phyloP scores from a whole-genome alignment of 2,113 vertebrate species.

The Ceyx cyanopectus region DNA sequence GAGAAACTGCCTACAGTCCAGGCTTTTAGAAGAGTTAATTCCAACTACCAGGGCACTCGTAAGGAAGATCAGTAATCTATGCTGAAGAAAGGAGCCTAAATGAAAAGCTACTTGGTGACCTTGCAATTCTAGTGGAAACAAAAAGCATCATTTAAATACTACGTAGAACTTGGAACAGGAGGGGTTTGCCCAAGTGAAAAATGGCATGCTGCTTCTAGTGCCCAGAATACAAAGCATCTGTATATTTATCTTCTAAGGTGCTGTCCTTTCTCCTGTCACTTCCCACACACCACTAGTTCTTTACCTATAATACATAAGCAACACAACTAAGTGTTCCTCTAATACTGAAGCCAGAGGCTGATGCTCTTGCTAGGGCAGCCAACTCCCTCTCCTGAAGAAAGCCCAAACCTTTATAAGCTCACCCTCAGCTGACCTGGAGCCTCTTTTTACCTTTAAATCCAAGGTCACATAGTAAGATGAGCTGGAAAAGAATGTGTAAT shows the following conservation, averaged over 20 bases:
- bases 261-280: background rate
- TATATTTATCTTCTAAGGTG: background rate
- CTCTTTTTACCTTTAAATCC: constrained; percentile 45
- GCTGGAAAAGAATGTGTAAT: constrained; percentile 49
- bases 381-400: background rate
- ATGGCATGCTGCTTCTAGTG: background rate
- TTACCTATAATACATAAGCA: background rate
- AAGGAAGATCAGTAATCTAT: background rate
- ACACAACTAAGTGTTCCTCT: background rate
- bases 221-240: background rate
- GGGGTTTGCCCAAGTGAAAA: background rate
- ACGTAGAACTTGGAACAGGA: background rate
- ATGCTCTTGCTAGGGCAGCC: background rate
- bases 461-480: constrained; percentile 33
- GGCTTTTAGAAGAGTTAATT: background rate
- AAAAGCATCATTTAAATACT: background rate
- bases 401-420: background rate
- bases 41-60: background rate
- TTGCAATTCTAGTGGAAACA: background rate
- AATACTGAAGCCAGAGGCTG: background rate
- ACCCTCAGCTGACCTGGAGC: background rate
- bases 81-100: background rate
- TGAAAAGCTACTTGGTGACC: background rate
- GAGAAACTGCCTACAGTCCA: background rate
- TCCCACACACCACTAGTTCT: background rate